phyloP scores from a whole-genome alignment of 2,888 invertebrate species.

The Pollenia angustigena region DNA sequence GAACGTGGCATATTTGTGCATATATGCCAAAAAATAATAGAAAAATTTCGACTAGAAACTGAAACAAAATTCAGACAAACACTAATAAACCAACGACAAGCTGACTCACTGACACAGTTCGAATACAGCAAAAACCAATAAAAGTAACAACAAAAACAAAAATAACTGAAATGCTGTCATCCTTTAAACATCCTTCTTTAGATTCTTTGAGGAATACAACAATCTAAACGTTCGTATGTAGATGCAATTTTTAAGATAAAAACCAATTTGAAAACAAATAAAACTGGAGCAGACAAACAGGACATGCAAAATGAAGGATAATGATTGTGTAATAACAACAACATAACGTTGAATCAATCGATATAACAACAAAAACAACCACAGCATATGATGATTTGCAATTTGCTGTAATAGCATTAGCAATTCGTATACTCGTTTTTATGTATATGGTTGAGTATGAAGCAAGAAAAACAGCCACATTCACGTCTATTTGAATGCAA shows the following conservation, averaged over 20 bases:
- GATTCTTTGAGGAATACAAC: not conserved
- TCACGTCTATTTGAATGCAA: slow-evolving; percentile 32
- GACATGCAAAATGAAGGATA: slow-evolving; percentile 17
- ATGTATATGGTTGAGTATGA: not conserved
- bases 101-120: slow-evolving; percentile 61
- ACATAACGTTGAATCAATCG: slow-evolving; percentile 38
- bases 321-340: slow-evolving; percentile 41
- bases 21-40: slow-evolving; percentile 26
- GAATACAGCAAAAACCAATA: not conserved
- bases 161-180: slow-evolving; percentile 34
- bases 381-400: slow-evolving; percentile 37
- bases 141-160: slow-evolving; percentile 1
- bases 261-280: slow-evolving; percentile 12
- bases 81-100: slow-evolving; percentile 28
- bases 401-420: slow-evolving; percentile 27
- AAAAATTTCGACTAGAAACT: slow-evolving; percentile 20
- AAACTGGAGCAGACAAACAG: slow-evolving; percentile 26
- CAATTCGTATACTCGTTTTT: not conserved
- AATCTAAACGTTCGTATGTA: slow-evolving; percentile 21
- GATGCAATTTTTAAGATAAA: slow-evolving; percentile 54
- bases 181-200: slow-evolving; percentile 17
- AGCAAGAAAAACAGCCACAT: not conserved
- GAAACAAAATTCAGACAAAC: slow-evolving; percentile 12
- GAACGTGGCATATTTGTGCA: slow-evolving; percentile 30
- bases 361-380: slow-evolving; percentile 34